Conservation (phyloP, 1,140 invertebrate genomes). For the Achatina immaculata region DNA sequence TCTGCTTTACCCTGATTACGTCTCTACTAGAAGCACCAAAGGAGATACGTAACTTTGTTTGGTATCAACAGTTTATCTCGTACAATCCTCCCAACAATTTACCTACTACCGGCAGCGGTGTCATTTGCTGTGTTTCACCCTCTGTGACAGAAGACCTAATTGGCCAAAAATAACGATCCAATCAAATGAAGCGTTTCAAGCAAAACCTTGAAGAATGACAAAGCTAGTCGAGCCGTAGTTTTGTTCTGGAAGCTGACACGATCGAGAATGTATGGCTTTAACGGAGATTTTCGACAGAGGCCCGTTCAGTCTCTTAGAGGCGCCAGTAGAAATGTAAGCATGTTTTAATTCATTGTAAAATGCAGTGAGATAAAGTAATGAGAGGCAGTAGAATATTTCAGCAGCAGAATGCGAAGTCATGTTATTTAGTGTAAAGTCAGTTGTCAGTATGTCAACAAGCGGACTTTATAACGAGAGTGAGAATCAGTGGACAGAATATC, state of each 20-base stretch:
- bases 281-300: constrained; percentile 88
- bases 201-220: neutral
- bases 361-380: neutral
- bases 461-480: no score
- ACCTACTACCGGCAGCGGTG: no score
- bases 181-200: neutral
- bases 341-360: neutral
- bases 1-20: no score
- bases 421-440: neutral
- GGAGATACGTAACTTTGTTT: no score
- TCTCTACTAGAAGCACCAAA: no score
- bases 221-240: neutral
- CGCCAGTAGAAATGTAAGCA: constrained; percentile 78
- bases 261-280: constrained; percentile 80
- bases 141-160: no score
- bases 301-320: constrained; percentile 93
- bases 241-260: neutral
- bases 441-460: no score
- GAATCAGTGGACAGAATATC: no score
- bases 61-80: no score
- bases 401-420: neutral
- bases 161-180: neutral
- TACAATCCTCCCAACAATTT: no score
- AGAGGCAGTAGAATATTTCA: no score
- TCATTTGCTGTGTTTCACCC: no score